Evolutionary conservation across 2,888 invertebrate species (phyloP).

Genomic region (Phaedon cochleariae): DNA sequence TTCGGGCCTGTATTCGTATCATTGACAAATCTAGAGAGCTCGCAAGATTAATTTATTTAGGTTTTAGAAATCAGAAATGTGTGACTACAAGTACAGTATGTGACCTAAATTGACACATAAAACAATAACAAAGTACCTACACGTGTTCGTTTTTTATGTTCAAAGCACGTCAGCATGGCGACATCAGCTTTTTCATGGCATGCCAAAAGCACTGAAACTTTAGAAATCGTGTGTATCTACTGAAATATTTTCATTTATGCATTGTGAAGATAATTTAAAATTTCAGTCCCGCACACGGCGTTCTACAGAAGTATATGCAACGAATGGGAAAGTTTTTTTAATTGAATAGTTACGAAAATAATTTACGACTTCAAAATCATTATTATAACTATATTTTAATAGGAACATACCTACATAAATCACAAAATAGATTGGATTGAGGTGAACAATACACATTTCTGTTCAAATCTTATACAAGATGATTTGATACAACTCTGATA

Average conservation of each 20-base stretch:
- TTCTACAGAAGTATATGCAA: not conserved
- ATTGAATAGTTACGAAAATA: not conserved
- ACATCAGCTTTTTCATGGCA: not conserved
- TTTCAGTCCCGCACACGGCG: not conserved
- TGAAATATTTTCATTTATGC: not conserved
- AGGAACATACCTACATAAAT: no score
- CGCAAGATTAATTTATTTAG: not conserved
- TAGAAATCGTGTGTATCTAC: not conserved
- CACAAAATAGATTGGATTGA: no score
- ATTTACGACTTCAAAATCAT: no score
- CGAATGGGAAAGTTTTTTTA: not conserved
- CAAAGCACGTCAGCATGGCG: not conserved
- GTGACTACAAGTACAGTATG: not conserved
- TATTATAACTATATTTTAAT: no score
- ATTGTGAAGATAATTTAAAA: not conserved
- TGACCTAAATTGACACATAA: not conserved
- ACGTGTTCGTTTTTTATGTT: constrained; percentile 1
- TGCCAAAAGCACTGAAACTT: not conserved
- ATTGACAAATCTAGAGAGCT: not conserved
- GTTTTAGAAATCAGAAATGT: not conserved
- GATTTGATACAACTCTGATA: no score
- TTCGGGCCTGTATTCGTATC: not conserved
- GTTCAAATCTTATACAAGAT: no score
- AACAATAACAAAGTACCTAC: not conserved
- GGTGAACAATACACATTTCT: no score